Evolutionary conservation across 2,888 invertebrate species (phyloP).

Genomic region (Clostera curtula): DNA sequence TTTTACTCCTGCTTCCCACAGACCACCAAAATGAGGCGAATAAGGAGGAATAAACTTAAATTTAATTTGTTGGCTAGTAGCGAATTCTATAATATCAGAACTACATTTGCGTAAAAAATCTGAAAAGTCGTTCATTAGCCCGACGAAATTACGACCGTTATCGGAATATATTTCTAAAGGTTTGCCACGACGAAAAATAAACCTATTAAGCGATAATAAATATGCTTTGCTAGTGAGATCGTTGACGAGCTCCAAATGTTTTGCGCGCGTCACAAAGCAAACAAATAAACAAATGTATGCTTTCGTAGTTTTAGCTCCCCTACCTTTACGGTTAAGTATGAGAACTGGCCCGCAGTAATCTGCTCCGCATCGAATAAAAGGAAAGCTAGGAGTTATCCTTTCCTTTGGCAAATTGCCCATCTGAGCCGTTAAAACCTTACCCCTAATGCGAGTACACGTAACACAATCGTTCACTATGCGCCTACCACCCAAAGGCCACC

Average conservation of each 20-base stretch:
- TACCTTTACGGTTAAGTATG: slow-evolving; percentile 3
- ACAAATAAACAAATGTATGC: too few relatives aligned
- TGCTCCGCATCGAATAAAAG: slow-evolving; percentile 1
- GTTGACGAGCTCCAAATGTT: slow-evolving; percentile 6
- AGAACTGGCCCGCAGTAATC: slow-evolving; percentile 6
- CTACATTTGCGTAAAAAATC: neutral
- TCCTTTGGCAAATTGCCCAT: slow-evolving; percentile 3
- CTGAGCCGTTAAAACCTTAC: neutral
- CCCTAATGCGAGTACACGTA: slow-evolving; percentile 1
- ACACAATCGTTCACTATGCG: neutral
- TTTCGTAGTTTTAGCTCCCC: slow-evolving; percentile 4
- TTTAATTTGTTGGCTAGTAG: too few relatives aligned
- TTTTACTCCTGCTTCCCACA: too few relatives aligned
- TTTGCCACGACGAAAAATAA: slow-evolving; percentile 4
- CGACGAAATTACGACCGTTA: slow-evolving; percentile 2
- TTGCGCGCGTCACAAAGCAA: too few relatives aligned
- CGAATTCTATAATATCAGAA: too few relatives aligned
- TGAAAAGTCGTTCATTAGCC: neutral
- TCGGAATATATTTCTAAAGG: slow-evolving; percentile 3
- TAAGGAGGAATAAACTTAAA: too few relatives aligned
- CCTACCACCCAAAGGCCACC: slow-evolving; percentile 4
- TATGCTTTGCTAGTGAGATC: slow-evolving; percentile 3
- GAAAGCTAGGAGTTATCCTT: slow-evolving; percentile 1
- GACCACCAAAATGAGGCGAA: too few relatives aligned
- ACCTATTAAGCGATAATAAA: slow-evolving; percentile 3